Percentiles rank a stretch among this genome's conserved stretches.
Conservation (phyloP, 2,113 vertebrate species). For the Vanacampus margaritifer region DNA sequence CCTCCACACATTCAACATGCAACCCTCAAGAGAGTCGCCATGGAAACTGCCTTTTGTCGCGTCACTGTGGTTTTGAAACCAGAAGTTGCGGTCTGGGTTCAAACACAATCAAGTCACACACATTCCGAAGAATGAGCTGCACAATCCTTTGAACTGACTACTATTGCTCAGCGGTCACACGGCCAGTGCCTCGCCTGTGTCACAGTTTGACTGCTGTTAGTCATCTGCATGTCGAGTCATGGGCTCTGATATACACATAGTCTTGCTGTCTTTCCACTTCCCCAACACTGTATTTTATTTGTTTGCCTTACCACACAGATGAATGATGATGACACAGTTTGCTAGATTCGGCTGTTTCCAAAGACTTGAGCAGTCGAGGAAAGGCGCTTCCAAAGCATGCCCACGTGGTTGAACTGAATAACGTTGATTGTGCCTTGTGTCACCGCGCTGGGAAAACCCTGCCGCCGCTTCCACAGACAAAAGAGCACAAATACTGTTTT, state of each 20-base stretch:
- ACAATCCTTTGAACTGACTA: slow-evolving; percentile 21
- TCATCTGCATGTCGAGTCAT: slow-evolving; percentile 19
- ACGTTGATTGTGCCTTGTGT: background rate
- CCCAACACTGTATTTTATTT: no score
- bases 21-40: slow-evolving; percentile 11
- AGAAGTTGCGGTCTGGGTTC: slow-evolving; percentile 42
- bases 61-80: slow-evolving; percentile 46
- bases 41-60: slow-evolving; percentile 38
- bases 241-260: background rate
- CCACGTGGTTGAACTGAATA: background rate
- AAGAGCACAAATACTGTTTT: background rate
- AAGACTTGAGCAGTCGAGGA: background rate
- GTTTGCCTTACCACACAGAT: background rate
- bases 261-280: background rate
- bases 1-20: background rate
- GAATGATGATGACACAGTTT: background rate
- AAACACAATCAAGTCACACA: slow-evolving; percentile 5
- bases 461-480: background rate
- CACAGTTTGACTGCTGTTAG: slow-evolving; percentile 13
- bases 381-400: background rate
- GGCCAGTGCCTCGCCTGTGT: slow-evolving; percentile 19
- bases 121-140: background rate
- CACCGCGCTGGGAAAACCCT: background rate
- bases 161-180: slow-evolving; percentile 33
- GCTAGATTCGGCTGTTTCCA: background rate